These are phyloP conservation scores for Xenopus petersii DNA, from an alignment of 2,797 vertebrate species.

Conservation along the genomic window DNA sequence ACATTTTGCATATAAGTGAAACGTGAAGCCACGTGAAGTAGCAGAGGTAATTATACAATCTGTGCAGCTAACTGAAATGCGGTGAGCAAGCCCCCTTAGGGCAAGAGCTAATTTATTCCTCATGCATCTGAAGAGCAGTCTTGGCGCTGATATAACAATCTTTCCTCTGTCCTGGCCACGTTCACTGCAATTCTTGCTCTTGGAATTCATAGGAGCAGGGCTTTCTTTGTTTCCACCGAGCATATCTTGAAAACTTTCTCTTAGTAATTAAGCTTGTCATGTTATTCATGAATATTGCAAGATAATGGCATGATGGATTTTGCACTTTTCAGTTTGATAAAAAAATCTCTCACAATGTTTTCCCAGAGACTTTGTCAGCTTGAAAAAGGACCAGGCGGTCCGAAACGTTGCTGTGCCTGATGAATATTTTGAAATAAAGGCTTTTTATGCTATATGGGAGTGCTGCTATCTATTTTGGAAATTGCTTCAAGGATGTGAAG, in stretches of 20 bases:
- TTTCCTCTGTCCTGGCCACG: conserved; percentile 32
- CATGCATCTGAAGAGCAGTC: conserved; percentile 19
- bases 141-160: conserved; percentile 37
- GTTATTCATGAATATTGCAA: too few relatives aligned
- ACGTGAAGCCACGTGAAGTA: conserved; percentile 16
- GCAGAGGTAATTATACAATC: conserved; percentile 36
- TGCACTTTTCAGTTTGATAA: too few relatives aligned
- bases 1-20: conserved; percentile 45
- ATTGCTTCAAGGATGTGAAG: too few relatives aligned
- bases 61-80: conserved; percentile 28
- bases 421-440: too few relatives aligned
- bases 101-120: conserved; percentile 43
- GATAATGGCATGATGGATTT: too few relatives aligned
- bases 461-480: too few relatives aligned
- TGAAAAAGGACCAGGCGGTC: too few relatives aligned
- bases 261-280: conserved; percentile 37
- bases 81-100: conserved; percentile 29
- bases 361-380: too few relatives aligned
- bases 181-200: conserved; percentile 15
- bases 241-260: conserved; percentile 9
- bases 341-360: too few relatives aligned
- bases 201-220: conserved; percentile 16
- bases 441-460: too few relatives aligned
- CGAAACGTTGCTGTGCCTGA: too few relatives aligned
- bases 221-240: conserved; percentile 13